These are phyloP conservation scores for Megalops atlanticus DNA, from an alignment of 2,113 vertebrate genomes.

Conservation along the genomic window DNA sequence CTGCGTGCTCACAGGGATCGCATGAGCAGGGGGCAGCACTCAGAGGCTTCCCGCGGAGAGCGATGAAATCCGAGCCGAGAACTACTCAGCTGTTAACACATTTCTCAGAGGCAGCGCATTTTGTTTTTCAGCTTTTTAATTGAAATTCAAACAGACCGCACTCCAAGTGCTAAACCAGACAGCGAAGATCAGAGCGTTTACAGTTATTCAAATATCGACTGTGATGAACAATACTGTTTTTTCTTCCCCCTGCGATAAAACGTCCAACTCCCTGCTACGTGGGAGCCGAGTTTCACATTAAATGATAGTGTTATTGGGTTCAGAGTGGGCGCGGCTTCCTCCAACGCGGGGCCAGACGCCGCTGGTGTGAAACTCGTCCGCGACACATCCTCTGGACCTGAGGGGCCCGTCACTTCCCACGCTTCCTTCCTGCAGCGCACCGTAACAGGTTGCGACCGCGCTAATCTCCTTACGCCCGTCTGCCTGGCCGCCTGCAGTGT, in stretches of 20 bases:
- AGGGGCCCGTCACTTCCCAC: not conserved
- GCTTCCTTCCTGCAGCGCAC: not conserved
- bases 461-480: not conserved
- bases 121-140: not conserved
- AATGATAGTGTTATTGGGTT: not conserved
- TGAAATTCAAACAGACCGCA: not conserved
- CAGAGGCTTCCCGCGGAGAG: not conserved
- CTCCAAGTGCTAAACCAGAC: not conserved
- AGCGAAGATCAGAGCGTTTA: not conserved
- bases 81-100: not conserved
- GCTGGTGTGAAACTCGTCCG: not conserved
- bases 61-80: not conserved
- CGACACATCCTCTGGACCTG: too few species aligned
- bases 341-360: not conserved
- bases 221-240: not conserved
- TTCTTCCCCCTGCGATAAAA: too few species aligned
- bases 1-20: not conserved
- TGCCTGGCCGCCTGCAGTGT: not conserved
- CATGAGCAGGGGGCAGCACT: not conserved
- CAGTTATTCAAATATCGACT: not conserved
- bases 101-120: not conserved
- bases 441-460: not conserved
- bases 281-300: not conserved
- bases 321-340: not conserved
- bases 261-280: not conserved